Base-by-base conservation (phyloP, 1,140 invertebrate species). In the Nilaparvata lugens region DNA sequence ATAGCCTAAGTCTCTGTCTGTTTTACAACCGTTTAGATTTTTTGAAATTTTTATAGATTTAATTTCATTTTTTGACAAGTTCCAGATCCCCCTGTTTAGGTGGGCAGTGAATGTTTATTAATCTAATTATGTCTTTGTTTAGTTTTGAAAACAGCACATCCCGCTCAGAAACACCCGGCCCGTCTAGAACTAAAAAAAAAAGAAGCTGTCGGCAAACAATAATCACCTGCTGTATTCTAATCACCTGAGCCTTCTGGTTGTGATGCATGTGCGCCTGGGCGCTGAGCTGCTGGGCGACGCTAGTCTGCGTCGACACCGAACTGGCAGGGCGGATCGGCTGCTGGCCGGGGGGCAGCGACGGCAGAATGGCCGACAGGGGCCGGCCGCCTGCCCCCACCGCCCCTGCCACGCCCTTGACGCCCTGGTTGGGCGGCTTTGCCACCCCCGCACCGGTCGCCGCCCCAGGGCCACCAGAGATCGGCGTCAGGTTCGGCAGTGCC, bases 241-340 rank as follows among this genome's bases (percentile, higher is more conserved):
- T 19, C n/a, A 66, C 65, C 65, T 63, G 62, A 52, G 58, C 58
- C 24, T 60, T 60, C 28, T 60, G 58, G 18, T 60, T 60, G 57
- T 60, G 58, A 57, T 65, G 64, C n/a, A 35, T 61, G 51, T 67
- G 58, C 7, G 66, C 65, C 51, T 64, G 73, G 64, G 82, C 81
- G 64, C n/a, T 62, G 52, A 67, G 59, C 7, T 67, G 66, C 51
- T 64, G 73, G 64, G 82, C 81, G 55, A 81, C 83, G 56, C 82
- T 81, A 2, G 86, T 89, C 73, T 90, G 87, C 4, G 86, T 89
- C 1, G 87, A 88, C 3, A 90, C 86, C 0, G 85, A 87, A 65
- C 84, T 85, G 1, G 85, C 85, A 0, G 87, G 86, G 43, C 87
- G 75, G 52, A 87, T 87, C 19, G 63, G 56, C 11, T 61, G 40